phyloP scores from a whole-genome alignment of 2,888 invertebrate genomes.

The Drosophila conformis region DNA sequence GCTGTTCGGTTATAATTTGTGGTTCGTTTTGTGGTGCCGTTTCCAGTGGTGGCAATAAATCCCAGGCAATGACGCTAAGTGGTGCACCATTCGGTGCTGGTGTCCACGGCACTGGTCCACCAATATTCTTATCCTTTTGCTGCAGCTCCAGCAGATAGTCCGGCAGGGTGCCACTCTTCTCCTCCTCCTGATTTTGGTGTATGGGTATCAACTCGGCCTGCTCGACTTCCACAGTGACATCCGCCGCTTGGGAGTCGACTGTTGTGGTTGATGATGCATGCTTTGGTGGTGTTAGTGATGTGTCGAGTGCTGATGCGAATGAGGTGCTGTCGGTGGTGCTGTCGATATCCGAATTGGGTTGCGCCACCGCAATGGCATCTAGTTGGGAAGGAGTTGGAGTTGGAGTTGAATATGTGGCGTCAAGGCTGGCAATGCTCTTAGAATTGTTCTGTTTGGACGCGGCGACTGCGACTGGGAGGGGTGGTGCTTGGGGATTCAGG shows the following conservation, averaged over 20 bases:
- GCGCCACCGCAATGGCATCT: conserved; percentile 84
- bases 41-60: conserved; percentile 76
- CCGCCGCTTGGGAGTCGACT: conserved; percentile 22
- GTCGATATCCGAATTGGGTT: conserved; percentile 54
- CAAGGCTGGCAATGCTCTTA: conserved; percentile 69
- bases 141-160: conserved; percentile 79
- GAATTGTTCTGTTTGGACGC: conserved; percentile 44
- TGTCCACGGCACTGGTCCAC: conserved; percentile 75
- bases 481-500: conserved; percentile 43
- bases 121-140: conserved; percentile 75
- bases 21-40: conserved; percentile 41
- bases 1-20: conserved; percentile 65
- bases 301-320: conserved; percentile 63
- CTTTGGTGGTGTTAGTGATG: conserved; percentile 73
- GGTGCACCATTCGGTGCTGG: conserved; percentile 63
- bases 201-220: conserved; percentile 68
- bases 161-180: conserved; percentile 61
- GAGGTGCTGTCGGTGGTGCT: conserved; percentile 50
- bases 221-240: conserved; percentile 78
- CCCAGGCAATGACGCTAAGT: conserved; percentile 83
- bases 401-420: conserved; percentile 78
- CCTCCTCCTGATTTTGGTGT: conserved; percentile 40
- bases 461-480: not conserved
- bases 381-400: conserved; percentile 82
- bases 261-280: conserved; percentile 58